Evolutionary conservation across 2,113 vertebrate genomes (phyloP), one percentile per base, ranked within the genome.

Genomic region (Eulacestoma nigropectus): DNA sequence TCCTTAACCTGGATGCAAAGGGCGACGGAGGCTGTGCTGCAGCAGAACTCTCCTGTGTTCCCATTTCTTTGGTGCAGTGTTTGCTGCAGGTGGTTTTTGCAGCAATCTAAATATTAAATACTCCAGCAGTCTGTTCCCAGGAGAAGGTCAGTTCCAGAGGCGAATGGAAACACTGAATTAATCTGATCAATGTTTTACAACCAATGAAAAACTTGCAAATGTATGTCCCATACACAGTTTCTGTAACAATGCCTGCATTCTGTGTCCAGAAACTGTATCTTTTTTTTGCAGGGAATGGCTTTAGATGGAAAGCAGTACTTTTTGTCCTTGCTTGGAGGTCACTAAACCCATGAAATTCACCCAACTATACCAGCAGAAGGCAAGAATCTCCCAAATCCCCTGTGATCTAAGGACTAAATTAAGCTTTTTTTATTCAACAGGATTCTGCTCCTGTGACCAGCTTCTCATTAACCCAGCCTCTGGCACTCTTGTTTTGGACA

Each of bases 111-210:
- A 81, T 27, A 90, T 64, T 76, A 79, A 88, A 95, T 89, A 83
- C 59, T 87, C 94, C 78, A 62, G 80, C 67, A 90, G 73, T 41
- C 93, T 6, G 0, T 88, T 94, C 77, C 88, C 35, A 55, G 46
- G 74, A 94, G 95, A 84, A 96, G 92, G 85, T 96, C 90, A 94
- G 81, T 85, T 94, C 89, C 90, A 87, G 92, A 94, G 94, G 88
- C 72, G 23, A 96, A 92, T 1, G 41, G 74, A 89, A 76, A 62
- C 94, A 96, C 82, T 88, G 60, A 95, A 85, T 97, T 97, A 84
- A 96, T 57, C 59, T 60, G 79, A 95, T 95, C 93, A 94, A 55
- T 16, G 44, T 79, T 94, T 92, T 86, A 92, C 77, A 97, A 90
- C 39, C 1, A 93, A 59, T 49, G 65, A 81, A 95, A 93, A 78